Percentiles rank a stretch among this genome's conserved stretches.
phyloP scores from a whole-genome alignment of 2,888 invertebrate genomes.

The Drosophila peninsularis region DNA sequence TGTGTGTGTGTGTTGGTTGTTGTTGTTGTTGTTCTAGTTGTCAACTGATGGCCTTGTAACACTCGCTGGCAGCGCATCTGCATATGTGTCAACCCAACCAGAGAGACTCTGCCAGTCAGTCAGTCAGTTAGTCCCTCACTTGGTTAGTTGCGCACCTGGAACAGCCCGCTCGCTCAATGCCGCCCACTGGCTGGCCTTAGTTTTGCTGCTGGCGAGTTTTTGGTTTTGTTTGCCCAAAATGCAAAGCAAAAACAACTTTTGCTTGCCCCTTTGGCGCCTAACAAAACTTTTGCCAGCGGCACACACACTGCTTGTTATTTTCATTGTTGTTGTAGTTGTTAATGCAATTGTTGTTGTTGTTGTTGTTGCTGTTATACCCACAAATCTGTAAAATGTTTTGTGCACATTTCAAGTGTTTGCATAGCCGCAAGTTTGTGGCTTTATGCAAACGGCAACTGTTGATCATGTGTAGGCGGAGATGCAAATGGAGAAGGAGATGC shows the following conservation, averaged over 20 bases:
- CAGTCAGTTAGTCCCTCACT: slow-evolving; percentile 11
- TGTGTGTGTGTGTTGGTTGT: background rate
- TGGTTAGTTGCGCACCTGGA: slow-evolving; percentile 41
- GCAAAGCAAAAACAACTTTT: slow-evolving; percentile 43
- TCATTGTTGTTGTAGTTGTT: slow-evolving; percentile 20
- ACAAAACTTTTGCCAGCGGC: slow-evolving; percentile 50
- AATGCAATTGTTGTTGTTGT: slow-evolving; percentile 5
- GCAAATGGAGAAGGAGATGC: too few relatives aligned
- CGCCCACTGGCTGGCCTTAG: background rate
- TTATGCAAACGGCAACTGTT: slow-evolving; percentile 37
- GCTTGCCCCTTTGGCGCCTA: slow-evolving; percentile 24
- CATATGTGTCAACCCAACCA: slow-evolving; percentile 35
- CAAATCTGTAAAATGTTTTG: slow-evolving; percentile 68
- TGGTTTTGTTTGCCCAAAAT: slow-evolving; percentile 39
- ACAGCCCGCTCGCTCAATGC: background rate
- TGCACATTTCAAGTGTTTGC: slow-evolving; percentile 65
- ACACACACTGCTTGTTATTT: slow-evolving; percentile 10
- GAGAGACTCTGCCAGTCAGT: background rate
- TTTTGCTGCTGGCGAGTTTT: slow-evolving; percentile 36
- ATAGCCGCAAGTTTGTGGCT: slow-evolving; percentile 55
- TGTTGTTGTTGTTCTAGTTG: slow-evolving; percentile 32
- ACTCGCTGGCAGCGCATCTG: slow-evolving; percentile 35
- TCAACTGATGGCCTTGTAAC: slow-evolving; percentile 76
- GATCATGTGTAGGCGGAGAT: slow-evolving; percentile 20
- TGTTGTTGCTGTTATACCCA: slow-evolving; percentile 42